Evolutionary conservation across 2,888 invertebrate genomes (phyloP).

Genomic region (Temnothorax rugatulus): DNA sequence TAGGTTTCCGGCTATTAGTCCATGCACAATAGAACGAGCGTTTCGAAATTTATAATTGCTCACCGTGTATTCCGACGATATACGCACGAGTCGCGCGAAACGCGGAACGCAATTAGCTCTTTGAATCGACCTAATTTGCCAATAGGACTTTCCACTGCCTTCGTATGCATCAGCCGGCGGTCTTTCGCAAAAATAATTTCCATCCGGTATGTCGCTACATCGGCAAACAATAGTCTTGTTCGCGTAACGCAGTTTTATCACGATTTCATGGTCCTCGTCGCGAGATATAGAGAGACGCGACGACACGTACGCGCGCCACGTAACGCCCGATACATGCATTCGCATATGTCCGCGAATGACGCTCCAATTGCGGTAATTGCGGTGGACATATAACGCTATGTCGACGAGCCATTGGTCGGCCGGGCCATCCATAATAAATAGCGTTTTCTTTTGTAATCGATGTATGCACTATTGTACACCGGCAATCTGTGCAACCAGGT

Average conservation of each 20-base stretch:
- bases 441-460: conserved; percentile 34
- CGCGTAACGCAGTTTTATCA: conserved; percentile 39
- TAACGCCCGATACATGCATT: conserved; percentile 22
- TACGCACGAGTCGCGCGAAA: not conserved
- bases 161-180: not conserved
- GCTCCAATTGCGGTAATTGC: conserved; percentile 51
- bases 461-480: not conserved
- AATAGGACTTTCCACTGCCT: not conserved
- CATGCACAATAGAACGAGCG: not conserved
- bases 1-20: conserved; percentile 9
- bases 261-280: conserved; percentile 21
- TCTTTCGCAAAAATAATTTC: conserved; percentile 31
- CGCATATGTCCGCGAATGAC: not conserved
- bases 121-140: conserved; percentile 22
- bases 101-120: conserved; percentile 27
- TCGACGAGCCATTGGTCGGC: conserved; percentile 20
- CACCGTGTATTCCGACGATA: not conserved
- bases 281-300: not conserved
- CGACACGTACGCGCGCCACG: conserved; percentile 8
- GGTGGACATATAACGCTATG: conserved; percentile 36
- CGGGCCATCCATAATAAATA: conserved; percentile 52
- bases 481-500: conserved; percentile 29
- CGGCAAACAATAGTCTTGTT: conserved; percentile 35
- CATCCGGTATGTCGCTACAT: not conserved
- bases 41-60: conserved; percentile 32